Evolutionary conservation across 2,113 vertebrate genomes (phyloP).

Genomic region (Silurus meridionalis): DNA sequence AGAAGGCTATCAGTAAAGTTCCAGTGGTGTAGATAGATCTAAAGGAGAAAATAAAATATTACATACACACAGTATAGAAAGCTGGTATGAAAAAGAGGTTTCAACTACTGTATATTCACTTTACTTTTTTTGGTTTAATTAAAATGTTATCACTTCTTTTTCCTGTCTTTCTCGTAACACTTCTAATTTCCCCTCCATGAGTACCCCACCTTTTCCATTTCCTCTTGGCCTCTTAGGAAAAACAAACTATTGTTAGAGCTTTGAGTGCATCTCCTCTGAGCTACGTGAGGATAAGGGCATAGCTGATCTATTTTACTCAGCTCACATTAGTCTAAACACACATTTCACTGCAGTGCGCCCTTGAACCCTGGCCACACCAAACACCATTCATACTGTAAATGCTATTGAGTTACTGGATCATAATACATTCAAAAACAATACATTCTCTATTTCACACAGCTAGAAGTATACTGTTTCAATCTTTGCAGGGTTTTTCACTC

Average conservation of each 20-base stretch:
- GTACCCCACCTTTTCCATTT: slow-evolving; percentile 50
- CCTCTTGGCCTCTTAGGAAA: slow-evolving; percentile 43
- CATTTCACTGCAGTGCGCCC: neutral
- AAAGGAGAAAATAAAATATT: slow-evolving; percentile 1
- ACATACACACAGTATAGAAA: neutral
- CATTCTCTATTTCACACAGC: slow-evolving; percentile 7
- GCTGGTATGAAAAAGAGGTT: neutral
- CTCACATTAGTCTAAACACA: neutral
- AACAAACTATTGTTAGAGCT: slow-evolving; percentile 56
- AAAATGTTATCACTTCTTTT: slow-evolving; percentile 25
- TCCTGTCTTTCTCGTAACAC: neutral
- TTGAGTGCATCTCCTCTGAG: slow-evolving; percentile 14
- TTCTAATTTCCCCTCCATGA: slow-evolving; percentile 22
- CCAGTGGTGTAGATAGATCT: slow-evolving; percentile 73
- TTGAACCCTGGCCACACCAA: neutral
- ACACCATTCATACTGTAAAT: neutral
- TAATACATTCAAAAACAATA: neutral
- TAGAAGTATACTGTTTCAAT: neutral
- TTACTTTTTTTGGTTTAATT: neutral
- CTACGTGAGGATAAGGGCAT: neutral
- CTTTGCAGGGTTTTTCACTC: neutral
- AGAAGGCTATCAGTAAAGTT: slow-evolving; percentile 74
- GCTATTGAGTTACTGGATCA: neutral
- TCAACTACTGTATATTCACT: neutral
- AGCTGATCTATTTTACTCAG: neutral